These are phyloP conservation scores for Ephestia elutella DNA, from an alignment of 1,140 invertebrate genomes.

Conservation along the genomic window DNA sequence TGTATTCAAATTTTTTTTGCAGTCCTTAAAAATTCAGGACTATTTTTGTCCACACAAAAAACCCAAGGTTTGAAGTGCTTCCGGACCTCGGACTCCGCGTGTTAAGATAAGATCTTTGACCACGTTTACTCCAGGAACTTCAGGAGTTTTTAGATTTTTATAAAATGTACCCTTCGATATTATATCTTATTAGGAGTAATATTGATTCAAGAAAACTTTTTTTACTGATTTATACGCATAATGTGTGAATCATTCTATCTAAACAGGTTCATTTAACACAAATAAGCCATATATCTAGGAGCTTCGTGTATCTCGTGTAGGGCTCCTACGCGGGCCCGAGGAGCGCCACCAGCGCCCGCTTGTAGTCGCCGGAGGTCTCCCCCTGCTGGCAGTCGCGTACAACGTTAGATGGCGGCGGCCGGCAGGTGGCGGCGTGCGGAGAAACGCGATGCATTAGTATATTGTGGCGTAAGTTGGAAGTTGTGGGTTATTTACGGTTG, in stretches of 20 bases:
- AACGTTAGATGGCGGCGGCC: conserved; percentile 13
- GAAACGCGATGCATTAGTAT: conserved; percentile 54
- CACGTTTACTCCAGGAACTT: too few relatives aligned
- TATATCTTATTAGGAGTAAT: too few relatives aligned
- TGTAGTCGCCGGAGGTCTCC: conserved; percentile 85
- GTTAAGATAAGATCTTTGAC: too few relatives aligned
- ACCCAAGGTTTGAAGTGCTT: too few relatives aligned
- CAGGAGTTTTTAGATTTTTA: too few relatives aligned
- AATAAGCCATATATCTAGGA: not conserved
- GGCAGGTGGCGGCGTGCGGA: conserved; percentile 29
- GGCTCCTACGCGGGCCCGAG: conserved; percentile 60
- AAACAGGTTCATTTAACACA: not conserved
- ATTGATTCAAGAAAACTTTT: too few relatives aligned
- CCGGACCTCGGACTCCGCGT: too few relatives aligned
- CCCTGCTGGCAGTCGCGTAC: conserved; percentile 71
- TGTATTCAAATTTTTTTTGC: too few relatives aligned
- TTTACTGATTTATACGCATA: not conserved
- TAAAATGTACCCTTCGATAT: too few relatives aligned
- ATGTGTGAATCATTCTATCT: not conserved
- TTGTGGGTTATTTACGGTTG: conserved; percentile 27
- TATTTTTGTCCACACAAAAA: too few relatives aligned
- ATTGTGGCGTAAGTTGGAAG: conserved; percentile 15
- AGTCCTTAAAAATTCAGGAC: too few relatives aligned
- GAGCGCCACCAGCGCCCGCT: conserved; percentile 78
- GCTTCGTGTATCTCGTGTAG: not conserved